Evolutionary conservation across 2,888 invertebrate genomes (phyloP).

Genomic region (Zygaena filipendulae): DNA sequence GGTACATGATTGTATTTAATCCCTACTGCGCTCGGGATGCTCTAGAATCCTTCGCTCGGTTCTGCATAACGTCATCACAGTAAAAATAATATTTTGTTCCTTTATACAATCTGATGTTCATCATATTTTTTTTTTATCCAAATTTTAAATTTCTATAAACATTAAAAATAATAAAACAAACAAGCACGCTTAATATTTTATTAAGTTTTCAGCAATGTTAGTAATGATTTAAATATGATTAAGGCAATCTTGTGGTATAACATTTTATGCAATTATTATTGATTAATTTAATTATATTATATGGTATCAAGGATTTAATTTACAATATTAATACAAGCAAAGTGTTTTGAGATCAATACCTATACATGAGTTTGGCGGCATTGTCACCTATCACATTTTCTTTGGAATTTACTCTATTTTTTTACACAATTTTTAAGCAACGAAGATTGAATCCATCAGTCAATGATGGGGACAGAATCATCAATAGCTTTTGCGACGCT

Average conservation of each 20-base stretch:
- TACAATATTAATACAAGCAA: constrained; percentile 56
- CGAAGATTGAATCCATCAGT: constrained; percentile 24
- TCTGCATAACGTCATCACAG: no score
- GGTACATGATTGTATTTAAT: no score
- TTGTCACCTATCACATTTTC: constrained; percentile 59
- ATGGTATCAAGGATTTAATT: constrained; percentile 42
- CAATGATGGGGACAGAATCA: constrained; percentile 19
- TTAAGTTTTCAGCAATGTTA: constrained; percentile 53
- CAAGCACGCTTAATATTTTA: constrained; percentile 58
- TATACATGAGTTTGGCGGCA: constrained; percentile 47
- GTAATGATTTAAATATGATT: constrained; percentile 56
- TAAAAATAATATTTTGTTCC: no score
- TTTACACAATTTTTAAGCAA: constrained; percentile 18
- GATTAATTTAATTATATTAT: no score
- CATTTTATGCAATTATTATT: constrained; percentile 51
- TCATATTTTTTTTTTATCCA: no score
- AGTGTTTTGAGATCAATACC: constrained; percentile 50
- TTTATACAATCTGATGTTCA: no score
- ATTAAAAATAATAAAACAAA: constrained; percentile 23
- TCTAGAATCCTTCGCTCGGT: no score
- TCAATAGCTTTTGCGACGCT: constrained; percentile 20
- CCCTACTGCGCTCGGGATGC: no score
- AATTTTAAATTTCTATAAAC: no score
- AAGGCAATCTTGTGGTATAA: constrained; percentile 61
- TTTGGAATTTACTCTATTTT: constrained; percentile 47